Evolutionary conservation across 1,140 invertebrate species (phyloP).

Genomic region (Monomorium pharaonis): DNA sequence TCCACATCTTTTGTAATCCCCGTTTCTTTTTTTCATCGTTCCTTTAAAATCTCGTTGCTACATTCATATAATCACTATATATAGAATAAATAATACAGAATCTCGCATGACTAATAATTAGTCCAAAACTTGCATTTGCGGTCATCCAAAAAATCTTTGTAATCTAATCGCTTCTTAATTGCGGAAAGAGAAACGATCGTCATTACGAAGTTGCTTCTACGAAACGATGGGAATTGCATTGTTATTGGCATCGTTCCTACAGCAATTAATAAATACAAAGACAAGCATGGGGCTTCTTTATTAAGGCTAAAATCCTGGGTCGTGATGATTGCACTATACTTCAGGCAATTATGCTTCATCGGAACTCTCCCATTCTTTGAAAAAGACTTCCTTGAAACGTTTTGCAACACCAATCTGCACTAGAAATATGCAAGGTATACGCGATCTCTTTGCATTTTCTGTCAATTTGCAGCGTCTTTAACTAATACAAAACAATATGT

Average conservation of each 20-base stretch:
- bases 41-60: not conserved
- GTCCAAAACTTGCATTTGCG: not conserved
- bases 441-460: not conserved
- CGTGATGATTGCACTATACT: not conserved
- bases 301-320: not conserved
- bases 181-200: constrained; percentile 17
- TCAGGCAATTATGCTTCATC: constrained; percentile 10
- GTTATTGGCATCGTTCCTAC: constrained; percentile 5
- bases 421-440: not conserved
- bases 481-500: not conserved
- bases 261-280: constrained; percentile 15
- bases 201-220: constrained; percentile 6
- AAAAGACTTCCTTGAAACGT: not conserved
- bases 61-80: no score
- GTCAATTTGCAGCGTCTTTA: not conserved
- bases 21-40: not conserved
- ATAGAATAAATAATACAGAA: not conserved
- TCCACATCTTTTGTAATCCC: not conserved
- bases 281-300: not conserved
- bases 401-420: not conserved
- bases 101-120: not conserved
- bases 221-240: constrained; percentile 30
- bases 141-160: not conserved
- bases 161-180: constrained; percentile 9
- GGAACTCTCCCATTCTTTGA: not conserved